Evolutionary conservation across 1,140 invertebrate species (phyloP), one percentile per base, ranked within the genome.

Genomic region (Trichomalopsis sarcophagae): DNA sequence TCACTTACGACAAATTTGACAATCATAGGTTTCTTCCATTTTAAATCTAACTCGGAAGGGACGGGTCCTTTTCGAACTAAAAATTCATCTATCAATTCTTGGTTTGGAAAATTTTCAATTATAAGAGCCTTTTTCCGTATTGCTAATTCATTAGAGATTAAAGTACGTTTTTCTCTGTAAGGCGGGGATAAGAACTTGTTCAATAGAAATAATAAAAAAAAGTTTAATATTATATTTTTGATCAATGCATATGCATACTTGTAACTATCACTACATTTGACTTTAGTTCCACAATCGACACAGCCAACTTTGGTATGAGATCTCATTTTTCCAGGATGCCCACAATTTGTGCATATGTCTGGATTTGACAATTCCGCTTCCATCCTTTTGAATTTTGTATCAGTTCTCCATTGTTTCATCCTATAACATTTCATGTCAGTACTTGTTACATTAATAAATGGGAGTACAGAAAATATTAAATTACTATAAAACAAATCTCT

Each of bases 41-140:
- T 91, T 14, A 96, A 92, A 86, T 95, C 89, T 69, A 96, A 89
- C 66, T 89, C 90, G 1, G 79, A 87, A 2, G 94, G 92, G 6
- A 95, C 87, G 21, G 88, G 86, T 30, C 93, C 92, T 86, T 94
- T 95, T 5, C 92, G 91, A 33, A 93, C 89, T 55, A 97, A 92
- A 92, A 96, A 97, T 92, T 97, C 97, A 84, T 96, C 94, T 88
- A 97, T 96, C 62, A 97, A 91, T 89, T 95, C 94, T 87, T 96
- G 94, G 82, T 95, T 95, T 14, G 97, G 96, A 92, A 97, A 97
- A 68, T 92, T 91, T 87, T 94, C 92, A 14, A 94, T 93, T n/a
- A 92, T 83, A 30, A 97, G 88, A 5, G 96, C 95, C 89, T 96
- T 96, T 78, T 93, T 95, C 55, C 96, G 94, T n/a, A 97, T 93